Conservation (phyloP, 2,113 vertebrate genomes). For the Pedetes capensis region DNA sequence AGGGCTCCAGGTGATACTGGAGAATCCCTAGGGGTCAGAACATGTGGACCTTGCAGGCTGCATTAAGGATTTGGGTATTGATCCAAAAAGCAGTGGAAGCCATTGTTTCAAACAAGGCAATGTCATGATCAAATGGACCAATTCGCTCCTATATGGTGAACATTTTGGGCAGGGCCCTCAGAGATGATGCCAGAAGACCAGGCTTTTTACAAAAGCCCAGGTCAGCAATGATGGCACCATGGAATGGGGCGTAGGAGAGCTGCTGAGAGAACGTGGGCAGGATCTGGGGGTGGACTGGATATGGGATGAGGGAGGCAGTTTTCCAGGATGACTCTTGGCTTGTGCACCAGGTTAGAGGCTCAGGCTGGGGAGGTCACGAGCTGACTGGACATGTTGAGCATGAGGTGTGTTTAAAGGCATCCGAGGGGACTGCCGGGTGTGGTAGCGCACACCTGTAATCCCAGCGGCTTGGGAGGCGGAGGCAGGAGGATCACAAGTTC, state of each 20-base stretch:
- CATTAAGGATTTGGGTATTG: background rate
- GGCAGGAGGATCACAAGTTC: too few species aligned
- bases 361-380: background rate
- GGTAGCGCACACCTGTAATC: too few species aligned
- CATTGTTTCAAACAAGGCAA: background rate
- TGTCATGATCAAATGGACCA: background rate
- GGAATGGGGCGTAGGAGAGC: background rate
- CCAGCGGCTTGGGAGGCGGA: too few species aligned
- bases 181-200: rapidly evolving
- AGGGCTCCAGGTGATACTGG: too few species aligned
- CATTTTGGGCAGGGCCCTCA: background rate
- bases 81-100: background rate
- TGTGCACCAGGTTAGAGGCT: too few species aligned
- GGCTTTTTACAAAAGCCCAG: background rate
- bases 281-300: too few species aligned
- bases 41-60: background rate
- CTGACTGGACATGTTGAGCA: background rate
- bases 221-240: rapidly evolving
- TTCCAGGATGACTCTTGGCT: background rate
- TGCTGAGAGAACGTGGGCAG: background rate
- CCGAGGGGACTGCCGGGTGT: too few species aligned
- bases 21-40: background rate
- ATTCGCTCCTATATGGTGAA: background rate
- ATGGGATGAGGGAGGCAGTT: background rate
- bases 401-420: background rate